A percentile compares a stretch with the other conserved stretches of the same genome.
Conservation (phyloP, 2,797 vertebrate species). For the Labeo calbasu region DNA sequence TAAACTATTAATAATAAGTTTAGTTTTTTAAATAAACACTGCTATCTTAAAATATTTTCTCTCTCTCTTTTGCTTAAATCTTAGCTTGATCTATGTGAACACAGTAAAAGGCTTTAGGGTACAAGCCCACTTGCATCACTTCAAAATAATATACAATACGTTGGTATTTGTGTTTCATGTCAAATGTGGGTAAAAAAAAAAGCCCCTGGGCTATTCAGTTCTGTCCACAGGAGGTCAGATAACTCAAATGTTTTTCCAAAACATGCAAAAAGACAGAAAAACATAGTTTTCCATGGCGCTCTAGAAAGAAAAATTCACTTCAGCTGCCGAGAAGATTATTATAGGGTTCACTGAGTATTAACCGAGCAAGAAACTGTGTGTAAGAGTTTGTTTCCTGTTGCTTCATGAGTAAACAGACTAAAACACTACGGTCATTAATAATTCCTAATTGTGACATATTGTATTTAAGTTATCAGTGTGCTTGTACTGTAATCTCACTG, state of each 20-base stretch:
- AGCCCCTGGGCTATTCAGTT: background rate
- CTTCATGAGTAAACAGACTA: background rate
- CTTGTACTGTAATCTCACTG: background rate
- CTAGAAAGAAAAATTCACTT: background rate
- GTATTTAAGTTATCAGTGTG: background rate
- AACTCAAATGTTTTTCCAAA: background rate
- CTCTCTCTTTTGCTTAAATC: background rate
- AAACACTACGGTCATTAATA: background rate
- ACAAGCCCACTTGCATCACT: slow-evolving; percentile 3
- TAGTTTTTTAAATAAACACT: background rate
- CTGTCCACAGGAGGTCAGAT: slow-evolving; percentile 8
- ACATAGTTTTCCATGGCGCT: background rate
- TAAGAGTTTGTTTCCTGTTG: background rate
- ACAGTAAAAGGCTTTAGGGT: background rate
- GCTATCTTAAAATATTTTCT: background rate
- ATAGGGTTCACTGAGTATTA: background rate
- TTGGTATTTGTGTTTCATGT: slow-evolving; percentile 2
- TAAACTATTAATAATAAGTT: background rate
- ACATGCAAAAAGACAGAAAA: background rate
- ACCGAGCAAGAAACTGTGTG: background rate
- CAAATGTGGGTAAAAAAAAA: background rate
- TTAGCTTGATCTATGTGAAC: background rate
- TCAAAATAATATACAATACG: background rate
- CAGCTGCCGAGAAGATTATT: background rate
- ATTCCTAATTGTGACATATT: background rate